phyloP scores from a whole-genome alignment of 2,113 vertebrate genomes.

The Myanophis thanlyinensis region DNA sequence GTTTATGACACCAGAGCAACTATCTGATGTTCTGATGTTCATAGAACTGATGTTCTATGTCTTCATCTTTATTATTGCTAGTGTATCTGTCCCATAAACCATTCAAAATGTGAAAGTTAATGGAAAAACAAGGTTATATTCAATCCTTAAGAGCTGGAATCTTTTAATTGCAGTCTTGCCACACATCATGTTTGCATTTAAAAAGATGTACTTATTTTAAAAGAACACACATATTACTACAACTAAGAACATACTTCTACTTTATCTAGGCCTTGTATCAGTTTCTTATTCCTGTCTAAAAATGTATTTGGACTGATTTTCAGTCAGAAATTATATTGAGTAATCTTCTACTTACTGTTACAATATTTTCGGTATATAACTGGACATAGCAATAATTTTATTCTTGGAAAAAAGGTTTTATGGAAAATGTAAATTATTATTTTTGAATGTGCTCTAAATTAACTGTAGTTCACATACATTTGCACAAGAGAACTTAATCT shows the following conservation, averaged over 20 bases:
- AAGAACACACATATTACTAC: constrained; percentile 22
- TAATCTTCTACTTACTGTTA: constrained; percentile 25
- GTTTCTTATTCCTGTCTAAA: constrained; percentile 9
- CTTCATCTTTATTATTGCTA: background rate
- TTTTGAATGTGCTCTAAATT: constrained; percentile 43
- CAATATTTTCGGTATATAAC: constrained; percentile 19
- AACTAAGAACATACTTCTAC: constrained; percentile 2
- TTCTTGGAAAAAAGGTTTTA: constrained; percentile 28
- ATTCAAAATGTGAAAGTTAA: accelerated
- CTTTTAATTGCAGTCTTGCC: constrained; percentile 16
- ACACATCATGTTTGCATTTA: background rate
- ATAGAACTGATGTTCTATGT: background rate
- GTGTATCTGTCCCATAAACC: background rate
- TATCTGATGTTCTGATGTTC: background rate
- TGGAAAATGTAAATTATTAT: constrained; percentile 38
- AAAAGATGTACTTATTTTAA: constrained; percentile 12
- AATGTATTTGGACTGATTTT: constrained; percentile 4
- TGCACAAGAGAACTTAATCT: constrained; percentile 43
- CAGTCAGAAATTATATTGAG: constrained; percentile 29
- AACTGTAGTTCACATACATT: constrained; percentile 40
- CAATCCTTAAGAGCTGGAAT: background rate
- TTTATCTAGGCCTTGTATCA: background rate
- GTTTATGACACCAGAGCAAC: background rate
- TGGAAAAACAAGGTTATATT: background rate
- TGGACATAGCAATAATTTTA: constrained; percentile 25